Conservation (phyloP, 1,140 invertebrate species). For the Gryon sp. region DNA sequence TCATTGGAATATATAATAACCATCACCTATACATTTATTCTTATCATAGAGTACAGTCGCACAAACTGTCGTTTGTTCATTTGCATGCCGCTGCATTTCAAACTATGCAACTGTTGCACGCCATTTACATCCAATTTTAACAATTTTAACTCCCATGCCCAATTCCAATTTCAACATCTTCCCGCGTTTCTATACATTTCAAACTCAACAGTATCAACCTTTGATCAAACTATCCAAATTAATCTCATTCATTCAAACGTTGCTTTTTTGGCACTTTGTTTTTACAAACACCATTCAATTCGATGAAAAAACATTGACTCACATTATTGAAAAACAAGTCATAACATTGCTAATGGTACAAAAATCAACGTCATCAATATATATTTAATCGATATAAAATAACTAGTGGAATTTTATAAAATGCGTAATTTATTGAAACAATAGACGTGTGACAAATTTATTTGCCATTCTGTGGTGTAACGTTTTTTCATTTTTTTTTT, state of each 20-base stretch:
- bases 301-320: too few species aligned
- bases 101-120: conserved; percentile 33
- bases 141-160: too few species aligned
- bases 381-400: background rate
- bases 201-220: too few species aligned
- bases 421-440: background rate
- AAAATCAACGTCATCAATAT: background rate
- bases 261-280: too few species aligned
- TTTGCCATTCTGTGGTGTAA: too few species aligned
- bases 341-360: background rate
- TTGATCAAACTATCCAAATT: too few species aligned
- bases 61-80: conserved; percentile 60
- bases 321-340: background rate
- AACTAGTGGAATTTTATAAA: background rate
- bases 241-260: too few species aligned
- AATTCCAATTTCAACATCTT: too few species aligned
- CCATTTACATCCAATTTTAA: conserved; percentile 42
- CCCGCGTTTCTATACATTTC: too few species aligned
- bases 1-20: conserved; percentile 75
- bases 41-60: conserved; percentile 68
- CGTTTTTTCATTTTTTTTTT: too few species aligned
- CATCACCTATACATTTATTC: conserved; percentile 66
- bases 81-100: conserved; percentile 31
- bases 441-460: too few species aligned
- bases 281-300: too few species aligned